phyloP scores from a whole-genome alignment of 2,113 vertebrate species.

The Nanger granti region DNA sequence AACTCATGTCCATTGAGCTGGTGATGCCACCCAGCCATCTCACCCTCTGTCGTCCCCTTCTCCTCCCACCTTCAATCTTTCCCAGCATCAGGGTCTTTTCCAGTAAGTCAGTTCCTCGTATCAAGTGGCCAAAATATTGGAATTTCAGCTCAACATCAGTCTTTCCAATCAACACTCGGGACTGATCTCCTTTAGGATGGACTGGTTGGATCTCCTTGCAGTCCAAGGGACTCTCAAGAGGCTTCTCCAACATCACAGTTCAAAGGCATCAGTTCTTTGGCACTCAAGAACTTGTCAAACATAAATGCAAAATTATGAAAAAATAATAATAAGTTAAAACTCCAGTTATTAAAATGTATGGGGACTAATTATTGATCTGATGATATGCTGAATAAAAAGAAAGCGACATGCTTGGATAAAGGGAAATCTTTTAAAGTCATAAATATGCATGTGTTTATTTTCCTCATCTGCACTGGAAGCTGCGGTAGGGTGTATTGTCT shows the following conservation, averaged over 20 bases:
- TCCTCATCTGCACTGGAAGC: conserved; percentile 76
- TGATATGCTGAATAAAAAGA: conserved; percentile 77
- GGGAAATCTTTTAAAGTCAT: conserved; percentile 81
- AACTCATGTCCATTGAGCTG: not conserved
- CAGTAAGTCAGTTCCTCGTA: not conserved
- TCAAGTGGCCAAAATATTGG: not conserved
- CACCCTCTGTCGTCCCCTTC: not conserved
- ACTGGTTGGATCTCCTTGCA: not conserved
- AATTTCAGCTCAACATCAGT: not conserved
- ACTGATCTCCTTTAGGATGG: not conserved
- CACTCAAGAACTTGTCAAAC: not conserved
- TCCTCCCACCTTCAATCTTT: not conserved
- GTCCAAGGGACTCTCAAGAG: not conserved
- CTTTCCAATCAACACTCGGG: not conserved
- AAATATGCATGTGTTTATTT: conserved; percentile 85
- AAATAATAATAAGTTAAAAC: conserved; percentile 75
- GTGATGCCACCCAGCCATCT: not conserved
- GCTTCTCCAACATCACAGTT: not conserved
- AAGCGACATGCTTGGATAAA: conserved; percentile 76
- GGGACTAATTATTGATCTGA: conserved; percentile 84
- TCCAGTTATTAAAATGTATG: conserved; percentile 80
- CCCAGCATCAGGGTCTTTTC: not conserved
- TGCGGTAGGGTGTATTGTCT: conserved; percentile 78
- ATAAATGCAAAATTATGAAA: conserved; percentile 78
- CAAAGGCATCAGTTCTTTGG: not conserved